Base-by-base conservation (phyloP, 2,113 vertebrate genomes). In the Indicator maculatus region DNA sequence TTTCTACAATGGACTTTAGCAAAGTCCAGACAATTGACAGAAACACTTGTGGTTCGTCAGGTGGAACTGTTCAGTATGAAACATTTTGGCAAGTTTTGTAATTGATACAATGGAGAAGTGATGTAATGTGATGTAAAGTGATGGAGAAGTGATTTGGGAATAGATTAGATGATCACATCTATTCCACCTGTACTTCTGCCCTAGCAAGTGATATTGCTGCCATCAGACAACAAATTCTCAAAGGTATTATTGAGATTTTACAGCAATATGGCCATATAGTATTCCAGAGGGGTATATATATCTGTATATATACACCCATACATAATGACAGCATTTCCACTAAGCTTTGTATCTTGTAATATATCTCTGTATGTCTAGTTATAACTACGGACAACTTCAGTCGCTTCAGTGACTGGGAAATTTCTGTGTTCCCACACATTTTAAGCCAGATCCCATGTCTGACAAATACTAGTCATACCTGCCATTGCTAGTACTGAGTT, bases 381-480 rank as follows among this genome's bases (percentile, higher is more conserved):
- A 21, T 58, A 83, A 86, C 78, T 74, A 31, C 66, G 50, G 15
- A 12, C n/a, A 85, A 71, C 64, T 44, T 91, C 89, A 28, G 56
- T 55, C 45, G 66, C 74, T 86, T 93, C n/a, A 55, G 12, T 44
- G 66, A 50, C 75, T 90, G 52, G 16, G 53, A 83, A 69, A 84
- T 77, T 76, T 94, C 73, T 90, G 16, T 84, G 38, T 88, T 97
- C 88, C 58, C 83, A 88, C 3, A 1, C 79, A 39, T 79, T 89
- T 88, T 64, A 88, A 95, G 95, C 83, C 93, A 96, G 95, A 53
- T 60, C 90, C 47, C 26, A 8, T 85, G 55, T 92, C 92, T 85
- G 30, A 50, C 90, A 93, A 75, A 82, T 94, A 33, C 78, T 93
- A 93, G 83, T 95, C 85, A 82, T 96, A 89, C 53, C 84, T 95